Evolutionary conservation across 2,113 vertebrate genomes (phyloP), one percentile per base, ranked within the genome.

Genomic region (Tragelaphus strepsiceros): DNA sequence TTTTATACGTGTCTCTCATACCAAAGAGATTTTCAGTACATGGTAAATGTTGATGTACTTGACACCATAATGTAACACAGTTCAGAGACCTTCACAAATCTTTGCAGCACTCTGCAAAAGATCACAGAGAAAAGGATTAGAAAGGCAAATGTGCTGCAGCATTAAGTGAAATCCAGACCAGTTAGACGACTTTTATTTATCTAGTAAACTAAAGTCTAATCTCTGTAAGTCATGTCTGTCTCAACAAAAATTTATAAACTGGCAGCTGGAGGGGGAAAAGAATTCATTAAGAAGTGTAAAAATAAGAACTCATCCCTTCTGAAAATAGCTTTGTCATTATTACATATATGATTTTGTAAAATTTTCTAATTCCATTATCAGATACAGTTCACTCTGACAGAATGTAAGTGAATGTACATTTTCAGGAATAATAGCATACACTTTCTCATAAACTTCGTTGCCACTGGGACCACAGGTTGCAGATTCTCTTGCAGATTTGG

Each of bases 41-140:
- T 53, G 32, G 14, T 43, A 30, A 91, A 32, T 22, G 32, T 24
- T 90, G n/a, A 77, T 90, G 16, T 93, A 28, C 26, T 94, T 71
- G 30, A 92, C 30, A 77, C 17, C 32, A 58, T 46, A 56, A 35
- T 32, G 62, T 59, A 96, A 90, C 19, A 95, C 35, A 88, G 67
- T 64, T 90, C n/a, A 77, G 77, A 97, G 49, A 35, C 7, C 16
- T 59, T 90, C 59, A 59, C 64, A 93, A 78, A 64, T 62, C 59
- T 88, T 74, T 90, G 39, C 96, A 56, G 19, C 11, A 86, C 78
- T 71, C 90, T 97, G 88, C 22, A 61, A 96, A 96, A 88, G 64
- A 90, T 49, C 61, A 54, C 12, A 43, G 67, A 85, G 11, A 11
- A 77, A 80, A 67, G 12, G 85, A 71, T 83, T 93, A 82, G 58